Conservation (phyloP, 2,888 invertebrate genomes). For the Steinernema carpocapsae region DNA sequence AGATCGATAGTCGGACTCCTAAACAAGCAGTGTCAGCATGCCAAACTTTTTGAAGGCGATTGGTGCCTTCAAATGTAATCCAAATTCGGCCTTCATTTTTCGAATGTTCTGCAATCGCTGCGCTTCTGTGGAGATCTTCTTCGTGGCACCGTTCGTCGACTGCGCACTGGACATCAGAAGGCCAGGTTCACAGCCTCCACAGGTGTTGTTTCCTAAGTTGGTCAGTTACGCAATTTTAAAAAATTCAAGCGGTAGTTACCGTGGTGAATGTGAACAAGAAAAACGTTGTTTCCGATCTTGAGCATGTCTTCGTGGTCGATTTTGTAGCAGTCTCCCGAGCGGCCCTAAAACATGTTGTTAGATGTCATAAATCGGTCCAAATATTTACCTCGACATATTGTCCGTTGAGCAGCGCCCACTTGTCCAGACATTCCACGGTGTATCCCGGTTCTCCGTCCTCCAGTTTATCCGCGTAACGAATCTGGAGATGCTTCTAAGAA, state of each 20-base stretch:
- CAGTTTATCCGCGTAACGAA: conserved; percentile 20
- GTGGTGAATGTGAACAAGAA: conserved; percentile 54
- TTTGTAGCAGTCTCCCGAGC: conserved; percentile 24
- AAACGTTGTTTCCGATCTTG: conserved; percentile 45
- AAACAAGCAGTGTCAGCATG: not conserved
- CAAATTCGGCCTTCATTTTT: conserved; percentile 36
- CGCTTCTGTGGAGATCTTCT: conserved; percentile 28
- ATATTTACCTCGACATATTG: conserved; percentile 31
- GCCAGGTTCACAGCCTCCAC: conserved; percentile 91
- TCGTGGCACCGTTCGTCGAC: not conserved
- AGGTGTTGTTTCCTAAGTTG: conserved; percentile 80
- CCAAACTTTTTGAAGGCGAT: not conserved
- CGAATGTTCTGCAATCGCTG: conserved; percentile 25
- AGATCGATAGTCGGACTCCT: conserved; percentile 28
- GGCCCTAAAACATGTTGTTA: conserved; percentile 27
- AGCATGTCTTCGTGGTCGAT: conserved; percentile 50
- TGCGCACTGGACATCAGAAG: conserved; percentile 60
- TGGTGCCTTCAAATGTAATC: conserved; percentile 24
- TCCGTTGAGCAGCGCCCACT: conserved; percentile 18
- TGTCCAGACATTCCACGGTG: conserved; percentile 12
- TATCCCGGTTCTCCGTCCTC: conserved; percentile 22
- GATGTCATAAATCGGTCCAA: too few species aligned
- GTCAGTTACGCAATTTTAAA: not conserved
- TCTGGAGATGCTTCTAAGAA: conserved; percentile 39
- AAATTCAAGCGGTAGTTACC: conserved; percentile 41